These are phyloP conservation scores for Zophobas atratus DNA, from an alignment of 1,140 invertebrate species.

Conservation along the genomic window DNA sequence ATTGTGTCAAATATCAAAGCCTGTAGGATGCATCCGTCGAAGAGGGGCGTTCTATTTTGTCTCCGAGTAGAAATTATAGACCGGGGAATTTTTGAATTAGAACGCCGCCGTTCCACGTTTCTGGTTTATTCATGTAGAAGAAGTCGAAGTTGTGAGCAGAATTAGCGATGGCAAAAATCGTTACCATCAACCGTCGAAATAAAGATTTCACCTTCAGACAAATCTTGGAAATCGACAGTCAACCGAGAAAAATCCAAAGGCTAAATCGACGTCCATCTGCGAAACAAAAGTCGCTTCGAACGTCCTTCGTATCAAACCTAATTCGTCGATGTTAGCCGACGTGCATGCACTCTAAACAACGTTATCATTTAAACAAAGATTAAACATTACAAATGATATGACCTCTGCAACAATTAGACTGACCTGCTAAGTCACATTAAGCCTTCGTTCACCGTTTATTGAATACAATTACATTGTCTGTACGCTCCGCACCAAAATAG, in stretches of 20 bases:
- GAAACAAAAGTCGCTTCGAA: slow-evolving; percentile 12
- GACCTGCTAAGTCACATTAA: slow-evolving; percentile 62
- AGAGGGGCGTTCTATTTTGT: slow-evolving; percentile 24
- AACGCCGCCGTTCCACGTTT: slow-evolving; percentile 9
- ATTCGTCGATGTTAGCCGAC: slow-evolving; percentile 50
- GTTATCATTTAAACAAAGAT: slow-evolving; percentile 64
- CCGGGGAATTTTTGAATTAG: slow-evolving; percentile 44
- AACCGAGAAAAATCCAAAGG: slow-evolving; percentile 4
- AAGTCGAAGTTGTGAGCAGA: slow-evolving; percentile 45
- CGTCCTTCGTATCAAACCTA: slow-evolving; percentile 38
- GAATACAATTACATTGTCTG: slow-evolving; percentile 61
- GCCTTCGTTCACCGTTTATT: slow-evolving; percentile 60
- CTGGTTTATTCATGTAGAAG: slow-evolving; percentile 23
- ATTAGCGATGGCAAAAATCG: slow-evolving; percentile 45
- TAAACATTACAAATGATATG: slow-evolving; percentile 65
- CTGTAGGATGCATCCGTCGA: slow-evolving; percentile 3
- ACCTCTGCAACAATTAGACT: slow-evolving; percentile 65
- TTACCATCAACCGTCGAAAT: slow-evolving; percentile 15
- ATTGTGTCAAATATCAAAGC: slow-evolving; percentile 20
- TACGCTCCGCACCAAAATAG: slow-evolving; percentile 49
- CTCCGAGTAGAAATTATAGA: slow-evolving; percentile 38
- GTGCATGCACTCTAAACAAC: slow-evolving; percentile 60
- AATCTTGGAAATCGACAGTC: not conserved
- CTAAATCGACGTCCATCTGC: slow-evolving; percentile 12
- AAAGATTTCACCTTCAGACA: slow-evolving; percentile 40